Base-by-base conservation (phyloP, 1,140 invertebrate species). In the Dendrolimus kikuchii region DNA sequence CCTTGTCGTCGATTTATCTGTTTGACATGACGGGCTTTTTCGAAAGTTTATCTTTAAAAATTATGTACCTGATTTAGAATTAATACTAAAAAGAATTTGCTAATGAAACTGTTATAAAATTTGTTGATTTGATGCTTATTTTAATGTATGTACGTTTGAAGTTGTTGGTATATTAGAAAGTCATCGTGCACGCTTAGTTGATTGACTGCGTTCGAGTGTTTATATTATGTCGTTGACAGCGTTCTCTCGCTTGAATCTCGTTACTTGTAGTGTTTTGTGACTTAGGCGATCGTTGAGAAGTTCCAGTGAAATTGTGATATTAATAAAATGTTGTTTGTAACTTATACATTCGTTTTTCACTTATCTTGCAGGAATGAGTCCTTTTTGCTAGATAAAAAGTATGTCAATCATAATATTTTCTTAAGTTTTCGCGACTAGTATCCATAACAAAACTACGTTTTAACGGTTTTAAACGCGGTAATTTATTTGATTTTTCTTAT, bases 261-360 rank as follows among this genome's bases (percentile, higher is more conserved):
- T 61, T 64, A 62, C 52, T 53, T 67, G 51, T 73, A 59, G 57
- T 61, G 54, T 65, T 71, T 74, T 57, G 44, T 71, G 57, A 64
- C 61, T 68, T 62, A 71, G 61, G 64, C 48, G 60, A 60, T 44
- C 64, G 66, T 63, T 62, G 60, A 65, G 57, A 68, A 68, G 75
- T 81, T 68, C 76, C 73, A 77, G 78, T 82, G 68, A 80, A 86
- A 80, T 78, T 86, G 82, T 86, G 82, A 86, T 86, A 86, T 83
- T 80, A 83, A 81, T 81, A 82, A 82, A 79, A 76, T 80, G 83
- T 86, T 71, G 71, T 73, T 72, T 63, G 53, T 57, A 39, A 56
- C 10, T 23, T 23, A 23, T 23, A 46, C 39, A 55, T 54, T 54
- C 9, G 41, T 55, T 5, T 55, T 55, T 49, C 10, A 49, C n/a